Evolutionary conservation across 2,888 invertebrate species (phyloP).

Genomic region (Entomobrya multifasciata): DNA sequence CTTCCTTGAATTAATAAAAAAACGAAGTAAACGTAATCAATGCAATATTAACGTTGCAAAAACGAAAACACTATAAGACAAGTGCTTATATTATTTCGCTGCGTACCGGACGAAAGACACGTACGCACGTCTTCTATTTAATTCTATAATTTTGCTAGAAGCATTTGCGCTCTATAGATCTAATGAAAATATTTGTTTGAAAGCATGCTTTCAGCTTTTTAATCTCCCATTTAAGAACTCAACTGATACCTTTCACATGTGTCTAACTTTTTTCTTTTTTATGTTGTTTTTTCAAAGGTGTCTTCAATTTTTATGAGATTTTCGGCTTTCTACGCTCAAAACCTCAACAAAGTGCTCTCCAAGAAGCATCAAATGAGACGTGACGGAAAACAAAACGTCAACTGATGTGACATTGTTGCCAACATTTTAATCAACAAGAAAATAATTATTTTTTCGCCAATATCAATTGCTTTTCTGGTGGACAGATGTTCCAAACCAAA

Average conservation of each 20-base stretch:
- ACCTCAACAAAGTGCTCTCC: background rate
- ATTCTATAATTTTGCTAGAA: background rate
- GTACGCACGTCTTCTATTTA: conserved; percentile 34
- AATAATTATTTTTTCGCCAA: background rate
- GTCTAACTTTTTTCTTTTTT: conserved; percentile 15
- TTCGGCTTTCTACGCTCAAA: background rate
- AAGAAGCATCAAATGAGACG: background rate
- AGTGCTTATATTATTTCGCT: background rate
- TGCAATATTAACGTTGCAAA: background rate
- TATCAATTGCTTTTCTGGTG: background rate
- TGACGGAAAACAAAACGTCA: background rate
- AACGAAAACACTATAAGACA: too few species aligned
- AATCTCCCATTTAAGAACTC: background rate
- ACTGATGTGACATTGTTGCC: background rate
- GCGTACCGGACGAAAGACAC: conserved; percentile 55
- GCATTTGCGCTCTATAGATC: background rate
- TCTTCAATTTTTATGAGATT: conserved; percentile 12
- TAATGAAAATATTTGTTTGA: background rate
- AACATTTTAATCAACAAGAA: background rate
- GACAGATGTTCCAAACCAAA: conserved; percentile 9
- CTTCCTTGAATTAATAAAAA: background rate
- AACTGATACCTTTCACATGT: background rate
- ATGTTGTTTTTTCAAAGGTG: conserved; percentile 39
- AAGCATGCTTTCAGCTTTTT: background rate
- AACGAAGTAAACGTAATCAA: background rate